phyloP scores from a whole-genome alignment of 2,797 vertebrate genomes.

The Enteromius unitaeniatus region DNA sequence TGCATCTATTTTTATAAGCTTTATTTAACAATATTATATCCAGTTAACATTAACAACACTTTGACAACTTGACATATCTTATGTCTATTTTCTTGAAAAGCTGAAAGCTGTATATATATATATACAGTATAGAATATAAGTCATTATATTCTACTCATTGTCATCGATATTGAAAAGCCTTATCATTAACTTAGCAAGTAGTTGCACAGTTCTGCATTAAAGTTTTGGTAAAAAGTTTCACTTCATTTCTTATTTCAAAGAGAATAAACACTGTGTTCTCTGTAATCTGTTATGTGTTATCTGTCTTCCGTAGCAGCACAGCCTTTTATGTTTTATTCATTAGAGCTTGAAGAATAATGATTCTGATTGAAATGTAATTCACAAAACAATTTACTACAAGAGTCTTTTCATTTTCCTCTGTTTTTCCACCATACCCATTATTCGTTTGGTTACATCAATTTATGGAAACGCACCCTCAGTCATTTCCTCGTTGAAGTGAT shows the following conservation, averaged over 20 bases:
- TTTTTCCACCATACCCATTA: slow-evolving; percentile 11
- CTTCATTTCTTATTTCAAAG: slow-evolving; percentile 3
- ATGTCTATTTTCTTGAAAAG: not conserved
- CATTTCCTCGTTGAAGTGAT: slow-evolving; percentile 15
- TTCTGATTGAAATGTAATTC: slow-evolving; percentile 43
- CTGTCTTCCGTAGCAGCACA: not conserved
- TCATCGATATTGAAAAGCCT: not conserved
- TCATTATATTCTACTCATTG: not conserved
- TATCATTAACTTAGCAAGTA: slow-evolving; percentile 14
- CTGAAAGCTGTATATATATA: not conserved
- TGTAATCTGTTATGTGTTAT: slow-evolving; percentile 19
- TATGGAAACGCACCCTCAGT: slow-evolving; percentile 14
- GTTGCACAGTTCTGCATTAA: not conserved
- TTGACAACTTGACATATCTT: not conserved
- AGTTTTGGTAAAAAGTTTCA: slow-evolving; percentile 12
- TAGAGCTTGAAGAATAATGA: not conserved
- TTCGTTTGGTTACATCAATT: slow-evolving; percentile 17
- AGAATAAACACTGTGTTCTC: slow-evolving; percentile 16
- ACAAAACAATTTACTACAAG: slow-evolving; percentile 28
- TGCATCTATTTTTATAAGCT: not conserved
- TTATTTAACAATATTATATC: not conserved
- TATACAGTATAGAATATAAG: no score
- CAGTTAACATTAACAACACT: not conserved
- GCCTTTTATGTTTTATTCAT: slow-evolving; percentile 25
- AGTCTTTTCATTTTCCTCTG: not conserved